Percentiles rank a stretch among this genome's conserved stretches.
Evolutionary conservation across 2,888 invertebrate genomes (phyloP).

Genomic region (Conchocele bisecta): DNA sequence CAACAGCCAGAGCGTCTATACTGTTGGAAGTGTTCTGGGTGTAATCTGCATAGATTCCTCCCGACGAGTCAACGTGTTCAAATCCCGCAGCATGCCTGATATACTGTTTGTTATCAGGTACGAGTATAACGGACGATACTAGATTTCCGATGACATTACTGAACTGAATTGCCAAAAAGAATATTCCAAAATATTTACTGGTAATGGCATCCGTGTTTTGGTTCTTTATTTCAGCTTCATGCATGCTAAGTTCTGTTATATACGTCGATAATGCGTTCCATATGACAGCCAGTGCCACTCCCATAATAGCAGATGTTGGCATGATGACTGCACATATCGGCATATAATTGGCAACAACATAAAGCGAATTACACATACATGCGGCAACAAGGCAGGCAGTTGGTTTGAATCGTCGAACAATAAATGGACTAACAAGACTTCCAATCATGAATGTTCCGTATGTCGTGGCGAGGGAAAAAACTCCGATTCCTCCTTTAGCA

Average conservation of each 20-base stretch:
- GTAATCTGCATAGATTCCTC: neutral
- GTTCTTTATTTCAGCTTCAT: constrained; percentile 68
- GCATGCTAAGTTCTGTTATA: constrained; percentile 74
- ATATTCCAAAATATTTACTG: constrained; percentile 78
- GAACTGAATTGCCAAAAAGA: constrained; percentile 76
- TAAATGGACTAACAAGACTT: constrained; percentile 77
- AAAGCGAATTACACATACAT: constrained; percentile 69
- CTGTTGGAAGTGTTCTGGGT: too few species aligned
- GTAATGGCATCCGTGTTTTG: constrained; percentile 68
- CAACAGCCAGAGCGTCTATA: neutral
- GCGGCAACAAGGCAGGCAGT: constrained; percentile 67
- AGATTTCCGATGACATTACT: constrained; percentile 77
- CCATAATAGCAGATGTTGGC: constrained; percentile 73
- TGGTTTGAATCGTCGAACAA: constrained; percentile 75
- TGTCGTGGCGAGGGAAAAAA: constrained; percentile 73
- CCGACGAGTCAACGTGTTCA: too few species aligned
- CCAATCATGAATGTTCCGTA: constrained; percentile 75
- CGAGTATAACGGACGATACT: constrained; percentile 75
- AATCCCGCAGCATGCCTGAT: neutral
- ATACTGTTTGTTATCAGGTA: constrained; percentile 12
- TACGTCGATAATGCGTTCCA: constrained; percentile 81
- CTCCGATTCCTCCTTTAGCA: constrained; percentile 75
- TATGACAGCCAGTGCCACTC: constrained; percentile 73
- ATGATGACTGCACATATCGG: constrained; percentile 75
- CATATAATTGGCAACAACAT: constrained; percentile 74